Evolutionary conservation across 2,797 vertebrate genomes (phyloP), one percentile per base, ranked within the genome.

Genomic region (Microctenopoma steveboyesi): DNA sequence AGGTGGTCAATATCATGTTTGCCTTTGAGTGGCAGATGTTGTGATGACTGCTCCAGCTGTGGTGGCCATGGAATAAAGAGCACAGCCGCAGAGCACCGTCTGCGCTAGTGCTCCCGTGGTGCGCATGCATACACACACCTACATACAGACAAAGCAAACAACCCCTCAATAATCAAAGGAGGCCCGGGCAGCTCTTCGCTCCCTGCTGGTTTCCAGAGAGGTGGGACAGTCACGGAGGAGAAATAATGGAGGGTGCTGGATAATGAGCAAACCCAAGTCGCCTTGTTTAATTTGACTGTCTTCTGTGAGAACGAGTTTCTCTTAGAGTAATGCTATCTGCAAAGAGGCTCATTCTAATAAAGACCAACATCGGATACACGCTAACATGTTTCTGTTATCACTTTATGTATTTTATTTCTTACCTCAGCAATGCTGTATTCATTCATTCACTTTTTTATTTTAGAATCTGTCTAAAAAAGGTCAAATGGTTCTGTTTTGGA

Each of bases 1-100:
- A 99, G 92, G 95, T 96, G 0, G 96, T 96, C 88, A 98, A 96
- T 64, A 92, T 97, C 78, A 89, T 98, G 93, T 97, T 97, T 72
- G 95, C 96, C 89, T 96, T 98, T 74, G 98, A 98, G 85, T 99
- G 98, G 98, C 96, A 99, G 79, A 94, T 96, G 91, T 93, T 99
- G 75, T 99, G 93, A 98, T 81, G 79, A 78, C 33, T 28, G 59
- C 51, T 69, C 54, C 66, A 71, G 50, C 47, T 68, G 69, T 25
- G 47, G 16, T 40, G 66, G 59, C 33, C 33, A 5, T 45, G 45
- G 50, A 53, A 53, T n/a, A 45, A 42, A 53, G 58, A 73, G 56
- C 69, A 69, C 76, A 78, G 76, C 50, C 72, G 46, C 53, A 63
- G 64, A 82, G 71, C 58, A 58, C 64, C 46, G 2, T 74, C 72